Evolutionary conservation across 2,888 invertebrate genomes (phyloP).

Genomic region (Drosophila koepferae): DNA sequence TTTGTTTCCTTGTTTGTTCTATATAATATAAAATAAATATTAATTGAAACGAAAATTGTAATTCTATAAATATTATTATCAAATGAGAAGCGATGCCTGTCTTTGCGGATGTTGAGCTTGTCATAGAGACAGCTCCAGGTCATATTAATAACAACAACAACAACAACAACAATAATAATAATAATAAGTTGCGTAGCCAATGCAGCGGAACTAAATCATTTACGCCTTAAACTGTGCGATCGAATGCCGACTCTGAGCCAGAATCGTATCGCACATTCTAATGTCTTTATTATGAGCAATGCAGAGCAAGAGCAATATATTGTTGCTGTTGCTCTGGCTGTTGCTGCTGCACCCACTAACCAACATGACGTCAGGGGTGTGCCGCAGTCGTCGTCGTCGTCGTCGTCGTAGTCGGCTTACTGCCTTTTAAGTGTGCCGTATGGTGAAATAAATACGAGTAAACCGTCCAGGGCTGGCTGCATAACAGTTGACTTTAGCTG

Average conservation of each 20-base stretch:
- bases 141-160: constrained; percentile 14
- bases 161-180: constrained; percentile 18
- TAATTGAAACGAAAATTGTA: not conserved
- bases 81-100: constrained; percentile 22
- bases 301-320: constrained; percentile 61
- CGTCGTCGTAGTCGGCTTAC: constrained; percentile 48
- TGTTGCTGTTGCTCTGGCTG: constrained; percentile 25
- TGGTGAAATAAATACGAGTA: constrained; percentile 76
- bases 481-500: constrained; percentile 72
- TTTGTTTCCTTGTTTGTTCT: too few species aligned
- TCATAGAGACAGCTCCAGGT: constrained; percentile 7
- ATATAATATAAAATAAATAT: not conserved
- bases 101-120: constrained; percentile 60
- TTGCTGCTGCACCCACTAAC: constrained; percentile 69
- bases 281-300: constrained; percentile 79
- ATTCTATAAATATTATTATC: too few species aligned
- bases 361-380: constrained; percentile 74
- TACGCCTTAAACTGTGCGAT: constrained; percentile 63
- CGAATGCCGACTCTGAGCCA: constrained; percentile 41
- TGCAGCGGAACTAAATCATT: constrained; percentile 77
- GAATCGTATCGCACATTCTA: constrained; percentile 70
- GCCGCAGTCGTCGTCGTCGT: constrained; percentile 50
- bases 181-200: constrained; percentile 55
- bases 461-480: constrained; percentile 47
- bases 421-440: constrained; percentile 76